Evolutionary conservation across 2,113 vertebrate genomes (phyloP), one percentile per base, ranked within the genome.

Genomic region (Porphyrio hochstetteri): DNA sequence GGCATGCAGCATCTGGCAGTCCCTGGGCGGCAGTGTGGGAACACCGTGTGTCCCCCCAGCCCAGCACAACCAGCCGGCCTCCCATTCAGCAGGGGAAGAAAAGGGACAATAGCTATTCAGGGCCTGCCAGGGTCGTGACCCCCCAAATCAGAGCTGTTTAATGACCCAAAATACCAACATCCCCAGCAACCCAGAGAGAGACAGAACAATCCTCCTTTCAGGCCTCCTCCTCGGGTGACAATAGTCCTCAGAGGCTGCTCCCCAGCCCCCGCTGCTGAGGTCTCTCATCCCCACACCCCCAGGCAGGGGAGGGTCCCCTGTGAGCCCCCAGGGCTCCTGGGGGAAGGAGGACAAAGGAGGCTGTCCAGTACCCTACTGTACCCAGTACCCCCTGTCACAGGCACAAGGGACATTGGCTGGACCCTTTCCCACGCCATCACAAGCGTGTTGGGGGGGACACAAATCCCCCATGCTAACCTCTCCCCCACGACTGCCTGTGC

Each of bases 151-250:
- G 88, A 97, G 96, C 96, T 95, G 96, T 96, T 98, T 98, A 98
- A 97, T 98, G 97, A 98, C 97, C 97, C 97, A 97, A 98, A 98
- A 98, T 97, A 98, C 98, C 97, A 97, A 97, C 96, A 97, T 97
- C 96, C 98, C 97, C 97, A 96, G 96, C 94, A 97, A 93, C 85
- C 86, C 90, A 84, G 93, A 20, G 91, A 92, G 87, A 96, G 36
- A 57, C 74, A 93, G 97, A 98, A 98, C 98, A 98, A 98, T 98
- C 80, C 84, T 72, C 76, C 91, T 97, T 98, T 98, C 97, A 98
- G 91, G 44, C 71, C 85, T 87, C 85, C 88, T 90, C 81, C 88
- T 82, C 16, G n/a, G 79, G 57, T 23, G 16, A 92, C 93, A 96
- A 96, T 68, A 86, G 81, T 61, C 27, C 70, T 72, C 89, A 85